Base-by-base conservation (phyloP, 2,113 vertebrate species). In the Hippolais icterina region DNA sequence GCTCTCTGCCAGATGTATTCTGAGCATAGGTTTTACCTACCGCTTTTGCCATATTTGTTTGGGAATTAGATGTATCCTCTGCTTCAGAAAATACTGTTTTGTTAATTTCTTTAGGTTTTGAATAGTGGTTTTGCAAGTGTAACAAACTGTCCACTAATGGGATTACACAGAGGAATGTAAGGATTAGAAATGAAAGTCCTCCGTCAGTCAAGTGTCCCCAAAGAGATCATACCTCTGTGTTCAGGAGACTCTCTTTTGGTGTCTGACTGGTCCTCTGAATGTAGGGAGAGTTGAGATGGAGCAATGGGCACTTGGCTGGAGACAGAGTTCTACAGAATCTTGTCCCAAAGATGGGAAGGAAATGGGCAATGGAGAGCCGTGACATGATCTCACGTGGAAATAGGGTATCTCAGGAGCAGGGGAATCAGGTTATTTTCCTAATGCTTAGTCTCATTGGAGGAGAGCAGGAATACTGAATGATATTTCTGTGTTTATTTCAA, bases 121-220 rank as follows among this genome's bases (percentile, higher is more conserved):
- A 63, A 12, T 18, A 57, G 9, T 0, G 0, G 63, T 90, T 91
- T 70, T n/a, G 22, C 2, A 3, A 50, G 23, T 5, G 20, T 53
- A 31, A 42, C 24, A 42, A n/a, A 74, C 25, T 76, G 68, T 56
- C 56, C 1, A 0, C 18, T 78, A 52, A 53, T 19, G 31, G 14
- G 39, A 4, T 76, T 54, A 33, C 44, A 35, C 19, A 29, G 77
- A 88, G 46, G 47, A 64, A 28, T 56, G 15, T 35, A 24, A 77
- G 39, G 49, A 37, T 77, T 60, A 66, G 53, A 64, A 81, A 44
- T 27, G 22, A n/a, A 78, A 84, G 27, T 35, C 20, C 44, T 83
- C 46, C 68, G 80, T 84, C 50, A 79, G 71, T 19, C 6, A 15
- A 8, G 19, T 54, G 42, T 41, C 57, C 11, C 63, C 44, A 7